These are phyloP conservation scores for Rana temporaria DNA, from an alignment of 2,113 vertebrate genomes.

Conservation along the genomic window DNA sequence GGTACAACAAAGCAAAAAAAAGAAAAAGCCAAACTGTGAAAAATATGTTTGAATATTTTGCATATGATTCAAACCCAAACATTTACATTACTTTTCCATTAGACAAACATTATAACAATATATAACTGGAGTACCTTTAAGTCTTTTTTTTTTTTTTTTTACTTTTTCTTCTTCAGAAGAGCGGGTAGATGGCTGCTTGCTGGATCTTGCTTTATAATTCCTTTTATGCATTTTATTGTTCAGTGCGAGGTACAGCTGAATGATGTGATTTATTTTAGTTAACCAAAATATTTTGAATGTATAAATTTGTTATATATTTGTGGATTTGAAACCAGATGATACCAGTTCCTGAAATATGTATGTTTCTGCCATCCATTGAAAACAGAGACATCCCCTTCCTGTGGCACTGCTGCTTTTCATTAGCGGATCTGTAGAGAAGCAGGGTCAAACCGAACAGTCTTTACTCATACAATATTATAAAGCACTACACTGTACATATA, in stretches of 20 bases:
- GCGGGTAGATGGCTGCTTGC: too few species aligned
- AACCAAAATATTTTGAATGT: conserved; percentile 35
- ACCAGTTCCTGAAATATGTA: conserved; percentile 12
- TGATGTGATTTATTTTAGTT: conserved; percentile 13
- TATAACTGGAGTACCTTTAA: too few species aligned
- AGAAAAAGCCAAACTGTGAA: too few species aligned
- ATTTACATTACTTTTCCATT: too few species aligned
- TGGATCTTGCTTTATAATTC: not conserved
- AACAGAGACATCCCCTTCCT: conserved; percentile 27
- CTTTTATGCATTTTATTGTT: not conserved
- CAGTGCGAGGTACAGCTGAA: not conserved
- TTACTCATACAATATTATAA: conserved; percentile 3
- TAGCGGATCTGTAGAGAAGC: not conserved
- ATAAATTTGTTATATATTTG: conserved; percentile 26
- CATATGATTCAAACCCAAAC: too few species aligned
- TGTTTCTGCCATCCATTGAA: conserved; percentile 22
- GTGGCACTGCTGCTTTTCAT: conserved; percentile 30
- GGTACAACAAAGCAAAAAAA: too few species aligned
- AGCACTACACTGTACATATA: not conserved
- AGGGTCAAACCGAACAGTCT: not conserved
- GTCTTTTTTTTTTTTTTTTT: too few species aligned
- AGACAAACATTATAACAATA: too few species aligned
- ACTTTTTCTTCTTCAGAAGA: too few species aligned
- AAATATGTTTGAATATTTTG: too few species aligned
- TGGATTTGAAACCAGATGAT: conserved; percentile 35